Evolutionary conservation across 23 tunicate species (phyloP), one percentile per base, ranked within the genome.

Genomic region (Clavelina lepadiformis): DNA sequence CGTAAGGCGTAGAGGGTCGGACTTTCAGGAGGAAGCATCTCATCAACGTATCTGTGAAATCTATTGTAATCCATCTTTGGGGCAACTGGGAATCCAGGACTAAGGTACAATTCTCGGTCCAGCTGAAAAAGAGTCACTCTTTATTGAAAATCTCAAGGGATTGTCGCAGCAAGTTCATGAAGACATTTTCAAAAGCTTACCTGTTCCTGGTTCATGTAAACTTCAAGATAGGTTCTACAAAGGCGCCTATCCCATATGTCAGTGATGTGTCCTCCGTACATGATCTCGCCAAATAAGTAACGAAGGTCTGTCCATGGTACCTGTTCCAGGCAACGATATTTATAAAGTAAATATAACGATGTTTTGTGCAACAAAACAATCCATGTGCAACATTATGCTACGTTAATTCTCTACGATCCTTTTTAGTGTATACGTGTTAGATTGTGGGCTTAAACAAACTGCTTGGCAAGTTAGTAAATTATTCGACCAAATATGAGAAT

Each of bases 271-370:
- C 96, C 96, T 2, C 96, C 96, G 41, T 87, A 87, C 86, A 87
- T 87, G 11, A 87, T 87, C 53, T 87, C 88, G 60, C 96, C 96
- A 51, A 87, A 79, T 60, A 87, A 44, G 37, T 87, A 87, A 11
- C 96, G 82, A 29, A 87, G 73, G 67, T 87, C 96, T 33, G 96
- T 87, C 96, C 96, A 87, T 1, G 96, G 96, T 28, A 87, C 96
- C 96, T 86, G 41, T n/a, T n/a, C n/a, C n/a, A n/a, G n/a, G n/a
- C n/a, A n/a, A n/a, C n/a, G n/a, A n/a, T n/a, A n/a, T n/a, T n/a
- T n/a, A n/a, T n/a, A n/a, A n/a, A n/a, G n/a, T n/a, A n/a, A n/a
- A n/a, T n/a, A n/a, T n/a, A n/a, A n/a, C n/a, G n/a, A n/a, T n/a
- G n/a, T n/a, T n/a, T n/a, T n/a, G n/a, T n/a, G n/a, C n/a, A n/a